phyloP scores from a whole-genome alignment of 2,797 vertebrate genomes.

The Anableps anableps region DNA sequence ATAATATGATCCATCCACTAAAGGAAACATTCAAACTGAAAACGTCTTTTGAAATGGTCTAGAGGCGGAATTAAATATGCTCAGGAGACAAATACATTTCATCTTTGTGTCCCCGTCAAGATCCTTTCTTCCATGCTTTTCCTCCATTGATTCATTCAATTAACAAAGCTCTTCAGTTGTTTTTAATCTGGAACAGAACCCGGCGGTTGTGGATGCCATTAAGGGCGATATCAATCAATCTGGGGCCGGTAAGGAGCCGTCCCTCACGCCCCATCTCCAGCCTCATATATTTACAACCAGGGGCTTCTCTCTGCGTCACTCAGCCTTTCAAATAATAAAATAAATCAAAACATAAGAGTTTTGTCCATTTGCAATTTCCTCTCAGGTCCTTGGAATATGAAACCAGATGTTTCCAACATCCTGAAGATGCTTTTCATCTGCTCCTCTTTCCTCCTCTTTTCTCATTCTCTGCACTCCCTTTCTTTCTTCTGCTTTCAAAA shows the following conservation, averaged over 20 bases:
- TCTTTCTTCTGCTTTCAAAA: conserved; percentile 84
- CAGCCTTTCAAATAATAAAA: conserved; percentile 90
- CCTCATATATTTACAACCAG: conserved; percentile 84
- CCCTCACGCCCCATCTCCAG: conserved; percentile 65
- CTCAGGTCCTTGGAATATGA: conserved; percentile 89
- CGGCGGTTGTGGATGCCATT: conserved; percentile 87
- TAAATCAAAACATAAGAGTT: conserved; percentile 98
- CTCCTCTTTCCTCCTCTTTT: conserved; percentile 43
- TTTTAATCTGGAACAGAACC: conserved; percentile 88
- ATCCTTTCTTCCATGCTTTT: conserved; percentile 1
- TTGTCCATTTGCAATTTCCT: conserved; percentile 97
- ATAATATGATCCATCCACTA: background rate
- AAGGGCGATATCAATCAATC: conserved; percentile 88
- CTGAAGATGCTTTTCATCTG: conserved; percentile 95
- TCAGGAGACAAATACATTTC: background rate
- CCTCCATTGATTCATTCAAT: conserved; percentile 69
- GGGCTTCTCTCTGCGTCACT: conserved; percentile 87
- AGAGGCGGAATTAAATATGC: background rate
- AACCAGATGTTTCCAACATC: conserved; percentile 97
- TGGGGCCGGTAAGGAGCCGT: conserved; percentile 75
- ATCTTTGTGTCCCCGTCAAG: conserved; percentile 17
- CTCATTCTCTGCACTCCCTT: conserved; percentile 46
- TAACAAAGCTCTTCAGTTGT: conserved; percentile 74
- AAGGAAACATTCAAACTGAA: conserved; percentile 1
- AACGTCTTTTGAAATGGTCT: background rate